A percentile compares a stretch with the other conserved stretches of the same genome.
Conservation (phyloP, 2,888 invertebrate genomes). For the Ormyrus rosae region DNA sequence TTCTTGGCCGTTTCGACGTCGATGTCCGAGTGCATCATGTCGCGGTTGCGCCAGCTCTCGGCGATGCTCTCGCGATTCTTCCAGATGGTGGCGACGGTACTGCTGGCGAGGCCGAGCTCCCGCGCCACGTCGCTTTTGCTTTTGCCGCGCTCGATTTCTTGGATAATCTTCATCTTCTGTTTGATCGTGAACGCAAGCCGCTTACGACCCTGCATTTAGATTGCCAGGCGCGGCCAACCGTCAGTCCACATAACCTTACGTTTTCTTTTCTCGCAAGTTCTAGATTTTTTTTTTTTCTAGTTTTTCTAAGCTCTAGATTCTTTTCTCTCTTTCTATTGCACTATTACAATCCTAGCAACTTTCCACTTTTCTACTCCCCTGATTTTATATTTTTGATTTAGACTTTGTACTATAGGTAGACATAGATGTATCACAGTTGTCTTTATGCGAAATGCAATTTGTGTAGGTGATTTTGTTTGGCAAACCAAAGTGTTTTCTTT, state of each 20-base stretch:
- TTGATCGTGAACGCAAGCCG: constrained; percentile 80
- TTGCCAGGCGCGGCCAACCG: constrained; percentile 41
- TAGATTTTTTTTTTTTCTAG: constrained; percentile 32
- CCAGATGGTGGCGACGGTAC: constrained; percentile 79
- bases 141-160: constrained; percentile 79
- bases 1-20: constrained; percentile 67
- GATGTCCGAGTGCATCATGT: constrained; percentile 70
- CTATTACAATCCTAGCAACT: constrained; percentile 22
- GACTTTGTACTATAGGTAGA: not conserved
- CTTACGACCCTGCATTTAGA: constrained; percentile 77
- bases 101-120: constrained; percentile 78
- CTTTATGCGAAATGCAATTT: not conserved
- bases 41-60: constrained; percentile 74
- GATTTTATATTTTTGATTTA: constrained; percentile 24
- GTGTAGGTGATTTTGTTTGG: constrained; percentile 2
- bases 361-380: constrained; percentile 35
- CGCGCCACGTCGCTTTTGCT: constrained; percentile 79
- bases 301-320: constrained; percentile 38
- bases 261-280: constrained; percentile 17
- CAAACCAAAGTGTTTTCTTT: constrained; percentile 6
- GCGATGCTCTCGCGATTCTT: constrained; percentile 78
- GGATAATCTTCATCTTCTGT: constrained; percentile 80
- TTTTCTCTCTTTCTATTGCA: constrained; percentile 14
- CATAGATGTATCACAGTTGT: not conserved
- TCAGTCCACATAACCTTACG: constrained; percentile 30